A percentile compares a stretch with the other conserved stretches of the same genome.
Conservation (phyloP, 53 echinoderm and acorn worm species). For the Stichopus horrens region DNA sequence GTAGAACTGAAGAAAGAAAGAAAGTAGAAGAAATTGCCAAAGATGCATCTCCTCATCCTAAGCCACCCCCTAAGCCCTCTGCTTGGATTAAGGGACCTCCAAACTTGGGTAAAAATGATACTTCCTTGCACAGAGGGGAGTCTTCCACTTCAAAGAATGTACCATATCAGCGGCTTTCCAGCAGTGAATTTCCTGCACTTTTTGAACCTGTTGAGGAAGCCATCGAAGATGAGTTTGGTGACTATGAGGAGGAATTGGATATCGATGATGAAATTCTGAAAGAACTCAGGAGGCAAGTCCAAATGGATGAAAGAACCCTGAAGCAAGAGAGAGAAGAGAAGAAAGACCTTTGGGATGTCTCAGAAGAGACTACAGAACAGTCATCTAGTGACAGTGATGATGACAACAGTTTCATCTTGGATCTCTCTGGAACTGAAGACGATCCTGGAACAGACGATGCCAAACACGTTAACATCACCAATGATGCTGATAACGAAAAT, state of each 20-base stretch:
- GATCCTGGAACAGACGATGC: neutral
- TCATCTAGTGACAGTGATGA: constrained; percentile 32
- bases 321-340: constrained; percentile 58
- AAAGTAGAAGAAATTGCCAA: neutral
- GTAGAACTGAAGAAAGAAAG: constrained; percentile 5
- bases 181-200: constrained; percentile 78
- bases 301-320: constrained; percentile 56
- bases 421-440: constrained; percentile 5
- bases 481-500: neutral
- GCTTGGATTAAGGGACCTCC: constrained; percentile 40
- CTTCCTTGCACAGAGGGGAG: neutral
- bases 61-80: constrained; percentile 12
- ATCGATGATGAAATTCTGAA: too few species aligned
- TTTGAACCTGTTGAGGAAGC: constrained; percentile 29
- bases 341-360: constrained; percentile 21
- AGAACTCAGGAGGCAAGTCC: too few species aligned
- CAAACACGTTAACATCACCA: neutral
- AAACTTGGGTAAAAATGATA: neutral
- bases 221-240: constrained; percentile 52
- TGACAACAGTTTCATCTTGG: constrained; percentile 54
- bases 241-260: constrained; percentile 70
- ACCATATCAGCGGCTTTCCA: constrained; percentile 42
- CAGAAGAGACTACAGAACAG: constrained; percentile 40
- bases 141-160: neutral
- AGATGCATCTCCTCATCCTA: constrained; percentile 3